These are phyloP conservation scores for Hydropotes inermis DNA, from an alignment of 2,113 vertebrate species.

Conservation along the genomic window DNA sequence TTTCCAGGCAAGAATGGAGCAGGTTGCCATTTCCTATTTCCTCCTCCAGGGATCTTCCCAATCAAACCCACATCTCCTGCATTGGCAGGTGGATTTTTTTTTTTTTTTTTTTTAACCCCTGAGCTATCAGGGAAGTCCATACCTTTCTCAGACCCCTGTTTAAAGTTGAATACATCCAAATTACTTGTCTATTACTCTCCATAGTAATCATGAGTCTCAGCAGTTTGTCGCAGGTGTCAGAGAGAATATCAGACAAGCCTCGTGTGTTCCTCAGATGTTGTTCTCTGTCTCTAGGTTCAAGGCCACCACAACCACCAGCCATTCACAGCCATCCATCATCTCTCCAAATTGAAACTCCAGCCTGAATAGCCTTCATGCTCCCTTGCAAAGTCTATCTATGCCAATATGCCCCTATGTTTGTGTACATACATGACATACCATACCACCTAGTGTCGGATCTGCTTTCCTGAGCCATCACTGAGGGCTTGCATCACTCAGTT, in stretches of 20 bases:
- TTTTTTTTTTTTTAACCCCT: background rate
- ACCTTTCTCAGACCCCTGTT: background rate
- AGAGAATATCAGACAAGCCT: background rate
- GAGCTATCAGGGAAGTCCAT: background rate
- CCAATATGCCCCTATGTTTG: background rate
- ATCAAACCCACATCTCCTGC: background rate
- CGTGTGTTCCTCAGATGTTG: background rate
- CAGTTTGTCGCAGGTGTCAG: background rate
- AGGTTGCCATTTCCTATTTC: background rate
- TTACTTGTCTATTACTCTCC: background rate
- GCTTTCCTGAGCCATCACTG: background rate
- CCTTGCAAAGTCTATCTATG: background rate
- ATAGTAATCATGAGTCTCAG: background rate
- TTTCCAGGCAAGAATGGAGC: background rate
- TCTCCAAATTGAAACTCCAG: background rate
- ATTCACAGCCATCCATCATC: background rate
- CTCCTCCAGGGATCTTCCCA: background rate
- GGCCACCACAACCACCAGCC: no score
- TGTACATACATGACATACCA: background rate
- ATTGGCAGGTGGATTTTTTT: background rate
- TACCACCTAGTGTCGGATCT: accelerated
- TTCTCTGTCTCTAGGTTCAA: background rate
- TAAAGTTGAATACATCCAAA: background rate
- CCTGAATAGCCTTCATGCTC: background rate
- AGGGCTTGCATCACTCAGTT: background rate